Base-by-base conservation (phyloP, 2,797 vertebrate genomes). In the Pelochelys cantorii region DNA sequence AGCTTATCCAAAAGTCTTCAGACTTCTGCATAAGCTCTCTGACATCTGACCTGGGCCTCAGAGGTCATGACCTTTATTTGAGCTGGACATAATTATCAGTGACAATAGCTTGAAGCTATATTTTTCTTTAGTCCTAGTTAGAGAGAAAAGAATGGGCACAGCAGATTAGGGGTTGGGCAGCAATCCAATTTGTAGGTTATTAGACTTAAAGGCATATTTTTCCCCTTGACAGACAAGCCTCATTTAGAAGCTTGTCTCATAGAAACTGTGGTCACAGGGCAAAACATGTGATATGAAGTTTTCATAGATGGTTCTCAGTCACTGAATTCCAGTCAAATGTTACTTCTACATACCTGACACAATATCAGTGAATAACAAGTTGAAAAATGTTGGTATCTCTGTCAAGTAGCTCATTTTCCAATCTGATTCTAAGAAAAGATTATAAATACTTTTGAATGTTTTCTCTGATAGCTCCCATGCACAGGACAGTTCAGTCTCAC, bases 151-250 rank as follows among this genome's bases (percentile, higher is more conserved):
- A 94, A 94, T 88, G 85, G 86, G 94, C 56, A 93, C 84, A 94
- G 86, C 86, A 94, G 88, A 95, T 92, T 88, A 89, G 86, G 83
- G 71, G 86, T 84, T 96, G 87, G 81, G 82, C 92, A 93, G 89
- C 79, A 95, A 96, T 95, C 94, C 94, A 97, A 95, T 96, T 97
- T 97, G 93, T 88, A 90, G 20, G 81, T 93, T 88, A 95, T 95
- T 95, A 89, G 89, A 56, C 93, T 59, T 79, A 27, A 55, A 77
- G 53, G 56, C 86, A 92, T 90, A 90, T 93, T 93, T 62, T 82
- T 87, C 68, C 48, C 83, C 74, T 84, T 85, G n/a, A 29, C 86
- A 42, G 83, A 92, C 54, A 86, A 59, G 48, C 81, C 62, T 86
- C 90, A 95, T 92, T 91, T 94, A 37, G 52, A 86, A 89, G 84